Conservation (phyloP, 2,888 invertebrate genomes). For the Eudemis profundana region DNA sequence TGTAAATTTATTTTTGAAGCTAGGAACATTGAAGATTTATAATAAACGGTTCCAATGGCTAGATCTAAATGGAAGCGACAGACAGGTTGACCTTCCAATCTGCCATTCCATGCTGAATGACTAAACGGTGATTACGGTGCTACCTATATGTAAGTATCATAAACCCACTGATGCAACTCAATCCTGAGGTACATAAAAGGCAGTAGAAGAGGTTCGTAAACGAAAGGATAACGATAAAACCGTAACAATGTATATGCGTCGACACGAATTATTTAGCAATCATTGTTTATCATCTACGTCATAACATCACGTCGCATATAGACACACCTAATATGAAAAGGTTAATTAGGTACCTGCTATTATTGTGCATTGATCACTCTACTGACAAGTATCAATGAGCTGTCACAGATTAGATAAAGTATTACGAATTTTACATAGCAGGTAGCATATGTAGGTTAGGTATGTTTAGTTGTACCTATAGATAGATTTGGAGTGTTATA, state of each 20-base stretch:
- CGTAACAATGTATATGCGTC: background rate
- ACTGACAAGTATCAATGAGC: background rate
- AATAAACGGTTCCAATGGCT: too few relatives aligned
- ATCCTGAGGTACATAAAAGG: background rate
- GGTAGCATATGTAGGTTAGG: background rate
- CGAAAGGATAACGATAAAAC: slow-evolving; percentile 26
- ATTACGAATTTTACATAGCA: background rate
- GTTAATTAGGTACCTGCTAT: slow-evolving; percentile 30
- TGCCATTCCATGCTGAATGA: background rate
- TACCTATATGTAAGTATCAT: background rate
- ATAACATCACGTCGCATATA: slow-evolving; percentile 29
- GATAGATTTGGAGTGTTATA: too few relatives aligned
- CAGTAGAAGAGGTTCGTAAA: slow-evolving; percentile 6
- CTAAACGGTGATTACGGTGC: too few relatives aligned
- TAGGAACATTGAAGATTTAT: too few relatives aligned
- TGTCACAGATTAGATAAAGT: background rate
- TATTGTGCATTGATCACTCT: slow-evolving; percentile 18
- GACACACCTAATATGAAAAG: slow-evolving; percentile 10
- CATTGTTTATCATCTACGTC: slow-evolving; percentile 6
- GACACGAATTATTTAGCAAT: slow-evolving; percentile 36
- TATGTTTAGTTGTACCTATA: too few relatives aligned
- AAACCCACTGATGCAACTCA: slow-evolving; percentile 15
- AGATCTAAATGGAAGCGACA: too few relatives aligned
- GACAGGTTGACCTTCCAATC: too few relatives aligned
- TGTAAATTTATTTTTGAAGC: too few relatives aligned